These are phyloP conservation scores for Artemia sinica DNA, from an alignment of 2,888 invertebrate genomes.

Conservation along the genomic window DNA sequence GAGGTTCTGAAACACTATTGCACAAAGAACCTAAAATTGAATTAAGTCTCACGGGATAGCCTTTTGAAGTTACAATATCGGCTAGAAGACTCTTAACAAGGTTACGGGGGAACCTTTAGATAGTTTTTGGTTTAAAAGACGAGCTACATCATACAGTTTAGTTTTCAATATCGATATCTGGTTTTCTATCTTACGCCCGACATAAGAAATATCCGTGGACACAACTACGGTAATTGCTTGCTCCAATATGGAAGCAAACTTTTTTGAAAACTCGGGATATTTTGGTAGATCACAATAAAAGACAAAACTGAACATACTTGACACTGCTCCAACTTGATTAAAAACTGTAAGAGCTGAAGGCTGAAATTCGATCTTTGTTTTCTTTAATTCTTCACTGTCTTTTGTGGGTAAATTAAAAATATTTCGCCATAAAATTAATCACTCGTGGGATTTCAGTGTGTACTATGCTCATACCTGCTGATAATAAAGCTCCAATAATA, in stretches of 20 bases:
- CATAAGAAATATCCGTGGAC: neutral
- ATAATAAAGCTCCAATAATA: conserved; percentile 88
- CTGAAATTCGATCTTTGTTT: neutral
- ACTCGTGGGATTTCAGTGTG: conserved; percentile 54
- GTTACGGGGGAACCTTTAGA: neutral
- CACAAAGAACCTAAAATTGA: neutral
- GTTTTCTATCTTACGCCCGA: neutral
- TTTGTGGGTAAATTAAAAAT: conserved; percentile 91
- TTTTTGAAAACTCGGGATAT: neutral
- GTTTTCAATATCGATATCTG: neutral
- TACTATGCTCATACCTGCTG: conserved; percentile 46
- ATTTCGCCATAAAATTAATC: conserved; percentile 88
- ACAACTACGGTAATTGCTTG: neutral
- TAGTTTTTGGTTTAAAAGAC: conserved; percentile 2
- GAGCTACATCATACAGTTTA: neutral
- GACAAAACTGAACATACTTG: conserved; percentile 84
- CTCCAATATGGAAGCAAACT: neutral
- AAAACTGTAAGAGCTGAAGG: conserved; percentile 48
- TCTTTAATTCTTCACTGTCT: conserved; percentile 87
- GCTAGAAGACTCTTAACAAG: conserved; percentile 3
- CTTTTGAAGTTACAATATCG: neutral
- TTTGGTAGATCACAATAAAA: conserved; percentile 66
- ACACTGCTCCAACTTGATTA: conserved; percentile 85
- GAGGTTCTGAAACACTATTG: neutral
- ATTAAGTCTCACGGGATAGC: neutral